These are phyloP conservation scores for Drosophila suzukii DNA, from an alignment of 1,140 invertebrate genomes.

Conservation along the genomic window DNA sequence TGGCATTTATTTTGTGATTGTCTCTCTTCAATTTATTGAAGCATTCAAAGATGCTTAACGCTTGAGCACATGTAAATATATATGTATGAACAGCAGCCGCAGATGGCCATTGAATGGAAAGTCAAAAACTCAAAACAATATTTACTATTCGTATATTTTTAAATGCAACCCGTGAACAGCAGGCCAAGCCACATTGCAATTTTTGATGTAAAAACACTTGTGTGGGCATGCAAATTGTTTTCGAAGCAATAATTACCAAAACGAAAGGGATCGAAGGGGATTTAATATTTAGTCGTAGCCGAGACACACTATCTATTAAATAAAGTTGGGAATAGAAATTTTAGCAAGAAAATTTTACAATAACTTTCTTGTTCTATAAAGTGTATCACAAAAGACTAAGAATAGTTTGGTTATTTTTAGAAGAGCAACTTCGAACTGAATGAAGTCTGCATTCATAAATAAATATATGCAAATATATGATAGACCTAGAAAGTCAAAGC, in stretches of 20 bases:
- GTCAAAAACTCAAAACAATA: constrained; percentile 31
- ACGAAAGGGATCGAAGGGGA: background rate
- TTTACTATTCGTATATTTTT: constrained; percentile 46
- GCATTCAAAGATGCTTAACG: constrained; percentile 30
- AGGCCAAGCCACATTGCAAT: constrained; percentile 19
- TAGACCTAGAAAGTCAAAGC: constrained; percentile 16
- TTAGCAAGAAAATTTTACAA: no score
- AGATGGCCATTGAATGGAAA: constrained; percentile 32
- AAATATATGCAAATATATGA: background rate
- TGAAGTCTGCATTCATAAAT: background rate
- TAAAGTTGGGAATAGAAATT: no score
- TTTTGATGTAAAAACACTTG: constrained; percentile 33
- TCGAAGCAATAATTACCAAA: constrained; percentile 16
- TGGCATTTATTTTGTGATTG: constrained; percentile 21
- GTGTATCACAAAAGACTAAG: background rate
- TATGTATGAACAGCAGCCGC: constrained; percentile 50
- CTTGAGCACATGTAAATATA: constrained; percentile 19
- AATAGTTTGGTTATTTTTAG: constrained; percentile 16
- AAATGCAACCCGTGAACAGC: constrained; percentile 33
- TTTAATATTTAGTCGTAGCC: background rate
- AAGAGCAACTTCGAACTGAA: background rate
- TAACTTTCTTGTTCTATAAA: background rate
- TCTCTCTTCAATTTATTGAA: constrained; percentile 19
- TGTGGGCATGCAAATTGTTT: constrained; percentile 30
- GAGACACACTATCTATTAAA: constrained; percentile 4